phyloP scores from a whole-genome alignment of 2,888 invertebrate genomes.

The Oxytorus armatus region DNA sequence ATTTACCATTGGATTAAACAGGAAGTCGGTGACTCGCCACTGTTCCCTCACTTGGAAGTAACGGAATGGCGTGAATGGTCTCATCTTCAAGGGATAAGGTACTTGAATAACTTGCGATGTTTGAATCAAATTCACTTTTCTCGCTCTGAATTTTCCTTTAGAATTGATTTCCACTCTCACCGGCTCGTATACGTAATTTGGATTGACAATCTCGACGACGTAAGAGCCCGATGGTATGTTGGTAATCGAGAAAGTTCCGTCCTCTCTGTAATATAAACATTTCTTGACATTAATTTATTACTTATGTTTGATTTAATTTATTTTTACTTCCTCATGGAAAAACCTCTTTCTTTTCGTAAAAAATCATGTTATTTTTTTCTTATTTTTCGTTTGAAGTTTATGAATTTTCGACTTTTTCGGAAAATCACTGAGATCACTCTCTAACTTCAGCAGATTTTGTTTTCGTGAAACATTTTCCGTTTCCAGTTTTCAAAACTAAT shows the following conservation, averaged over 20 bases:
- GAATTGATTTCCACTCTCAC: conserved; percentile 98
- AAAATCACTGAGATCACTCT: no score
- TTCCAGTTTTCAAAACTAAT: no score
- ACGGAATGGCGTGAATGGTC: conserved; percentile 91
- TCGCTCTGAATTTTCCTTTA: conserved; percentile 97
- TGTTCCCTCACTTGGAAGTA: conserved; percentile 98
- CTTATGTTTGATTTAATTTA: no score
- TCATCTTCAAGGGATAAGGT: conserved; percentile 96
- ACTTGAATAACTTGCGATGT: conserved; percentile 95
- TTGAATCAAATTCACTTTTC: conserved; percentile 97
- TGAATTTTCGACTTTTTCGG: no score
- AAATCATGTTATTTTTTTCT: no score
- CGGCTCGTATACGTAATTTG: conserved; percentile 96
- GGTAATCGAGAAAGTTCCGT: conserved; percentile 95
- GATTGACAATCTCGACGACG: conserved; percentile 95
- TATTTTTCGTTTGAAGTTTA: no score
- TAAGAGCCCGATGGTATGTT: conserved; percentile 97
- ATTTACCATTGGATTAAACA: conserved; percentile 96
- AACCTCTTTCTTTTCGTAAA: no score
- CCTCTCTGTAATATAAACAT: conserved; percentile 90
- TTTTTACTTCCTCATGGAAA: no score
- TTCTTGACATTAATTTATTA: no score
- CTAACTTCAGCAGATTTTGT: no score
- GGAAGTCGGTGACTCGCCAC: conserved; percentile 98
- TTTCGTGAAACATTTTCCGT: no score